Evolutionary conservation across 2,113 vertebrate species (phyloP).

Genomic region (Ceyx cyanopectus): DNA sequence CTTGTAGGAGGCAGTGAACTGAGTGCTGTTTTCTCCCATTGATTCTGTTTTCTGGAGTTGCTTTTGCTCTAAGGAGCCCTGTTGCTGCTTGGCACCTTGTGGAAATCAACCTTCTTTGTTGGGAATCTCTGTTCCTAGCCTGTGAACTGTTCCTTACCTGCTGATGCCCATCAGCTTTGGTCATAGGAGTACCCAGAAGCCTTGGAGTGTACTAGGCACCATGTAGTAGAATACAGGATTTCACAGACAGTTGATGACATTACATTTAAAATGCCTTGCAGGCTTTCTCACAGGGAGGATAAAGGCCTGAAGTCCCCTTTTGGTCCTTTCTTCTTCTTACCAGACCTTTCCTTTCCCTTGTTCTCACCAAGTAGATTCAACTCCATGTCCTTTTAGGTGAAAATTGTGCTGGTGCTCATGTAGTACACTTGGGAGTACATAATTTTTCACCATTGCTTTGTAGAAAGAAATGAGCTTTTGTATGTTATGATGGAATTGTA

Average conservation of each 20-base stretch:
- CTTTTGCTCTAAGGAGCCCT: neutral
- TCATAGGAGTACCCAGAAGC: neutral
- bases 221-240: neutral
- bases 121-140: neutral
- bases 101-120: neutral
- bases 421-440: neutral
- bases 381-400: neutral
- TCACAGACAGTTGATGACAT: neutral
- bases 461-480: neutral
- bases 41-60: neutral
- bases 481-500: neutral
- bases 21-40: neutral
- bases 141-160: neutral
- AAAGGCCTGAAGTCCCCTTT: neutral
- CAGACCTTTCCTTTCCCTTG: neutral
- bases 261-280: neutral
- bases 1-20: neutral
- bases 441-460: accelerated
- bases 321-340: neutral
- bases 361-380: neutral
- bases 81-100: neutral
- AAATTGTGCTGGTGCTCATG: neutral
- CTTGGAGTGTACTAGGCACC: neutral
- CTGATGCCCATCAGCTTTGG: neutral
- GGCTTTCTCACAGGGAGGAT: neutral